Conservation (phyloP, 2,797 vertebrate genomes). For the Ctenochaetus hawaiiensis region DNA sequence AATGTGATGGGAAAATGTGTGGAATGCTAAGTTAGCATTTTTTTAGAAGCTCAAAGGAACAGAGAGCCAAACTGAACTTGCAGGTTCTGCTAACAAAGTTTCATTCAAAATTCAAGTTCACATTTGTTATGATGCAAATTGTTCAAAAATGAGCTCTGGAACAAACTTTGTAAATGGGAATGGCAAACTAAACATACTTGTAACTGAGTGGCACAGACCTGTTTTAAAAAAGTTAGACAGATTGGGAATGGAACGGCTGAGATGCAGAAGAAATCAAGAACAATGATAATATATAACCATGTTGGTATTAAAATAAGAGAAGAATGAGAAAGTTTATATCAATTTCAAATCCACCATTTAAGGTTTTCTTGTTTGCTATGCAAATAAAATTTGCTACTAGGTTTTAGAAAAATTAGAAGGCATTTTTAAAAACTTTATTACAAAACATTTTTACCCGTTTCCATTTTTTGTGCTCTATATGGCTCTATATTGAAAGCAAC, state of each 20-base stretch:
- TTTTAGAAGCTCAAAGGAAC: constrained; percentile 21
- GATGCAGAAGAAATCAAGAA: not conserved
- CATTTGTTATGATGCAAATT: not conserved
- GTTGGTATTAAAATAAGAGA: too few species aligned
- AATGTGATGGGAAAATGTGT: constrained; percentile 33
- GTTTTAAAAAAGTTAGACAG: not conserved
- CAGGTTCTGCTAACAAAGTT: not conserved
- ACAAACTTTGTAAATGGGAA: not conserved
- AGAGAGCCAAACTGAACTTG: not conserved
- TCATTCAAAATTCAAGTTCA: not conserved
- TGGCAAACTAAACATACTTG: not conserved
- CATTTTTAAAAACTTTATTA: too few species aligned
- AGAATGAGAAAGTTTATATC: too few species aligned
- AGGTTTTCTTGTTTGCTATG: too few species aligned
- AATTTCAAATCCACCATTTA: too few species aligned
- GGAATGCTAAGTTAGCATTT: constrained; percentile 30
- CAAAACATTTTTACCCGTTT: too few species aligned
- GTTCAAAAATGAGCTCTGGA: constrained; percentile 4
- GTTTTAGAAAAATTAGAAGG: too few species aligned
- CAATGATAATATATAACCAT: not conserved
- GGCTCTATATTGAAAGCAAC: too few species aligned
- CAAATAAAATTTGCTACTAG: too few species aligned
- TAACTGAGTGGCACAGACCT: not conserved
- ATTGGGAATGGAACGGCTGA: not conserved
- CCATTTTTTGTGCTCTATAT: too few species aligned